Evolutionary conservation across 2,888 invertebrate genomes (phyloP).

Genomic region (Pammene aurita): DNA sequence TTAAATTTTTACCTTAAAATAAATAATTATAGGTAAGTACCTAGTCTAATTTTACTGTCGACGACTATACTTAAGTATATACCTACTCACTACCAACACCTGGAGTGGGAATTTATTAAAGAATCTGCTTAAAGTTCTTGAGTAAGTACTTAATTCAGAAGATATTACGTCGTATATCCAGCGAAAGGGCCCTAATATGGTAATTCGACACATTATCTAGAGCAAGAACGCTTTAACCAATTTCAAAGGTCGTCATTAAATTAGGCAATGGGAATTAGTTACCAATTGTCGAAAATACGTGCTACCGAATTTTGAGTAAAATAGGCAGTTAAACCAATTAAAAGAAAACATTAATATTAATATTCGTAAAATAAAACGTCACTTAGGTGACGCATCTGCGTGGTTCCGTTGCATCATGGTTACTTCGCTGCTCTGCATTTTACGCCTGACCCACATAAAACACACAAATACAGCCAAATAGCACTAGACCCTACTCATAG

Average conservation of each 20-base stretch:
- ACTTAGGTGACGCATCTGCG: no score
- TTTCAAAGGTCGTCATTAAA: conserved; percentile 8
- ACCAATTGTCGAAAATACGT: neutral
- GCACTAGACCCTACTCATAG: no score
- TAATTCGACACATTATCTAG: conserved; percentile 23
- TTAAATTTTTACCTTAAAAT: no score
- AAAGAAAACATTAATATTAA: no score
- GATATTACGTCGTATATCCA: conserved; percentile 17
- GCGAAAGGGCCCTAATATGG: conserved; percentile 26
- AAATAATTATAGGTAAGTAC: no score
- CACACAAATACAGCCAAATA: no score
- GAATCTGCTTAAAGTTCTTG: conserved; percentile 2
- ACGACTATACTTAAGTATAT: neutral
- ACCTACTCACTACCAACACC: neutral
- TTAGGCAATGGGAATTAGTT: conserved; percentile 7
- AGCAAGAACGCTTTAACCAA: conserved; percentile 4
- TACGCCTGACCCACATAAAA: no score
- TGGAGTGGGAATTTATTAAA: neutral
- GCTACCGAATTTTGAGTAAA: neutral
- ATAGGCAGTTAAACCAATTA: neutral
- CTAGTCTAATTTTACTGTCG: neutral
- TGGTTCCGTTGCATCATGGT: no score
- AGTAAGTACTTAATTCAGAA: conserved; percentile 1
- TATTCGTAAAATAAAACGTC: no score
- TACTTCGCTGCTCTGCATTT: no score